phyloP scores from a whole-genome alignment of 2,113 vertebrate genomes.

The Genyomyrus donnyi region DNA sequence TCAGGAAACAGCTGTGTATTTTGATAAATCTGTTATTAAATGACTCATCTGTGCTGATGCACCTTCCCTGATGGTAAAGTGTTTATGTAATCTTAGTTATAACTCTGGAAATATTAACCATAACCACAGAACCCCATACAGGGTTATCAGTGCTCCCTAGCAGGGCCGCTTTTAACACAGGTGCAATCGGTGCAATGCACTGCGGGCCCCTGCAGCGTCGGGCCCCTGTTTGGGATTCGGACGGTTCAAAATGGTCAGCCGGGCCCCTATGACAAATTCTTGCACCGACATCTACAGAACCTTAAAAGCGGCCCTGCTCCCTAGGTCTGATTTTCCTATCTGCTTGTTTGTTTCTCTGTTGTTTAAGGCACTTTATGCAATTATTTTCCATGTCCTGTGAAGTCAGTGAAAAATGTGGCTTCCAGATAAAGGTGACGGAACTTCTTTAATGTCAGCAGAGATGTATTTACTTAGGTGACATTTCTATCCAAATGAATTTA shows the following conservation, averaged over 20 bases:
- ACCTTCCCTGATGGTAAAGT: neutral
- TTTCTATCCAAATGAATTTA: neutral
- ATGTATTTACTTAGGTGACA: neutral
- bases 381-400: neutral
- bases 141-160: neutral
- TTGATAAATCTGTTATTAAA: neutral
- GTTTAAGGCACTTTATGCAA: neutral
- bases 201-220: no score
- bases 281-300: no score
- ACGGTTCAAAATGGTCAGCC: no score
- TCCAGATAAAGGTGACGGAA: neutral
- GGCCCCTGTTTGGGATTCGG: no score
- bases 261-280: no score
- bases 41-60: neutral
- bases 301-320: no score
- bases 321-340: neutral
- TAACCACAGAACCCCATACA: neutral
- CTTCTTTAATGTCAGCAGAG: neutral
- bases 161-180: no score
- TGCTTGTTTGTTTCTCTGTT: neutral
- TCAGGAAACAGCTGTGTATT: constrained; percentile 15
- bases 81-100: neutral
- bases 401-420: neutral
- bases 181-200: no score
- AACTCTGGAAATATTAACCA: neutral